These are phyloP conservation scores for Rhinatrema bivittatum DNA, from an alignment of 2,797 vertebrate genomes.

Conservation along the genomic window DNA sequence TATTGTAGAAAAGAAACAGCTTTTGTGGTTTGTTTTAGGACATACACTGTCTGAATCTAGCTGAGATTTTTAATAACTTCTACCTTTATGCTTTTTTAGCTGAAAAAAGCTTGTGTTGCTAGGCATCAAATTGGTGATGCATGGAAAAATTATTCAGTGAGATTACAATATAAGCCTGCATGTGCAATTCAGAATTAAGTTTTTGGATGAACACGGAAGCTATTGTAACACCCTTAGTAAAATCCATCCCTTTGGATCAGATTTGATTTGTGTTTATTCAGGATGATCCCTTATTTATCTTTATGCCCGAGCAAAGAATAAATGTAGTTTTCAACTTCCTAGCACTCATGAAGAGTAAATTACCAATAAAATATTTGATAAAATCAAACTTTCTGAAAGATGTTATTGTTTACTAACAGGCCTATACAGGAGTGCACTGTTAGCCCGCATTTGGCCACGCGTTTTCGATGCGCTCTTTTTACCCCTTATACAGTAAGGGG, in stretches of 20 bases:
- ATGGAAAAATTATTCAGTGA: slow-evolving; percentile 30
- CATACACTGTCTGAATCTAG: slow-evolving; percentile 28
- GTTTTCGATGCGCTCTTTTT: too few relatives aligned
- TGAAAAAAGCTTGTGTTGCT: slow-evolving; percentile 43
- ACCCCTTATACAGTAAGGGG: too few relatives aligned
- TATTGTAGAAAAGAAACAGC: too few relatives aligned
- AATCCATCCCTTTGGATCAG: not conserved
- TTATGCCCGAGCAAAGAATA: not conserved
- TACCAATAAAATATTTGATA: not conserved
- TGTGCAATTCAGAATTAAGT: slow-evolving; percentile 16
- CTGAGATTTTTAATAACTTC: slow-evolving; percentile 28
- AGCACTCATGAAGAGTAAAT: not conserved
- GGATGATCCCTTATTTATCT: not conserved
- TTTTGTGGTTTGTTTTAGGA: slow-evolving; percentile 25
- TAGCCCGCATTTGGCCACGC: too few relatives aligned
- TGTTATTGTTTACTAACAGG: not conserved
- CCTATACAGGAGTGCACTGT: too few relatives aligned
- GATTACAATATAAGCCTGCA: slow-evolving; percentile 20
- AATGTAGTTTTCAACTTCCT: not conserved
- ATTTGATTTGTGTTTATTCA: not conserved
- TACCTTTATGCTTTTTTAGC: slow-evolving; percentile 32
- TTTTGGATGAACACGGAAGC: slow-evolving; percentile 11
- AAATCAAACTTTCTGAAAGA: not conserved
- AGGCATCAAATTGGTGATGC: slow-evolving; percentile 38
- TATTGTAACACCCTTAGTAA: slow-evolving; percentile 10